Evolutionary conservation across 1,140 invertebrate genomes (phyloP).

Genomic region (Diorhabda sublineata): DNA sequence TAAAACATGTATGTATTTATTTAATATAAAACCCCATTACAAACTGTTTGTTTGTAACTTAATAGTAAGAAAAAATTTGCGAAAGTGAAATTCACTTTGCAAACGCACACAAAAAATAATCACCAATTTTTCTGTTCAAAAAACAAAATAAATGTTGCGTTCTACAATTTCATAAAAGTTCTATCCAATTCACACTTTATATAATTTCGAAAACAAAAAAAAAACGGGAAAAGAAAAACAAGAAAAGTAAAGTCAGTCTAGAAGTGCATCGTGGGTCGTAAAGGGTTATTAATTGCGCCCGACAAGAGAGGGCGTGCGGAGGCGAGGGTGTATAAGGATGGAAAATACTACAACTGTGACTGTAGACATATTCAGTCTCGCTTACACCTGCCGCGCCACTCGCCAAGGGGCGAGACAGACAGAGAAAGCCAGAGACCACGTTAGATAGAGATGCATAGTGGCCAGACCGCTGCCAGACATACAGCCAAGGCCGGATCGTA

Average conservation of each 20-base stretch:
- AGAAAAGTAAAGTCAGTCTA: background rate
- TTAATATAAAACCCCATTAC: too few relatives aligned
- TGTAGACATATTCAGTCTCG: background rate
- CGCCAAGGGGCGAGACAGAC: slow-evolving; percentile 4
- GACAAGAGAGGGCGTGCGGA: background rate
- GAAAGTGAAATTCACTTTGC: too few relatives aligned
- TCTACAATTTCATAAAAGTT: too few relatives aligned
- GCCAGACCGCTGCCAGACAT: slow-evolving; percentile 28
- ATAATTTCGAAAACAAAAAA: too few relatives aligned
- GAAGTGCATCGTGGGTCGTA: background rate
- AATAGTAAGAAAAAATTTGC: too few relatives aligned
- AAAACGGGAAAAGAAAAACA: too few relatives aligned
- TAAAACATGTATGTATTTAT: too few relatives aligned
- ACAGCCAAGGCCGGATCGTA: slow-evolving; percentile 25
- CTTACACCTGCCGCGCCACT: background rate
- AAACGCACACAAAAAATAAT: too few relatives aligned
- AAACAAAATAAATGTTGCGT: too few relatives aligned
- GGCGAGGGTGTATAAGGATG: background rate
- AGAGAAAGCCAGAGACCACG: background rate
- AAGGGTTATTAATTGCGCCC: slow-evolving; percentile 1
- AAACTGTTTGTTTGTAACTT: too few relatives aligned
- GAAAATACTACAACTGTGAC: background rate
- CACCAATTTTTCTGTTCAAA: too few relatives aligned
- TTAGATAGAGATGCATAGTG: background rate
- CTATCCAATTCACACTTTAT: too few relatives aligned